These are phyloP conservation scores for Chiropotes sagulatus DNA, from an alignment of 2,797 vertebrate genomes.

Conservation along the genomic window DNA sequence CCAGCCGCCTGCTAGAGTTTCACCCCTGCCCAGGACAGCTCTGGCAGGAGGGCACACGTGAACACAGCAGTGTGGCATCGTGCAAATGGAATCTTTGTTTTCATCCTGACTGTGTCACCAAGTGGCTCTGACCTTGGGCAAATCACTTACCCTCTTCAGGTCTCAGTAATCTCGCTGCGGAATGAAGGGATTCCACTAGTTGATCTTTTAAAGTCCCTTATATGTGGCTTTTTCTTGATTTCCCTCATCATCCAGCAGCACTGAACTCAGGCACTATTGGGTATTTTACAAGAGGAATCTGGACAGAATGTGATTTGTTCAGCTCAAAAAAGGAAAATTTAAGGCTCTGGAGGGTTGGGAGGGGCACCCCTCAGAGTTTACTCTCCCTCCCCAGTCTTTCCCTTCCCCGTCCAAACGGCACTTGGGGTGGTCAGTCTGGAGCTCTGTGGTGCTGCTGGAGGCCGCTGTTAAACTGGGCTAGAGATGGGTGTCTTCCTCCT, in stretches of 20 bases:
- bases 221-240: not conserved
- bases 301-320: conserved; percentile 59
- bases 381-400: conserved; percentile 40
- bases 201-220: not conserved
- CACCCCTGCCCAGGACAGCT: not conserved
- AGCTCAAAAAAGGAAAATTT: conserved; percentile 62
- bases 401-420: conserved; percentile 68
- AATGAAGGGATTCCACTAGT: not conserved
- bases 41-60: not conserved
- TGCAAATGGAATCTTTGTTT: not conserved
- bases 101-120: not conserved
- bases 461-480: conserved; percentile 76
- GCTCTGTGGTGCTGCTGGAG: not conserved
- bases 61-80: not conserved
- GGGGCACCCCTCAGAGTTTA: not conserved
- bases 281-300: conserved; percentile 66
- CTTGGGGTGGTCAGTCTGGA: conserved; percentile 69
- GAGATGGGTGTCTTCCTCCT: conserved; percentile 98
- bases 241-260: not conserved
- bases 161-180: not conserved
- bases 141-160: not conserved
- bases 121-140: not conserved
- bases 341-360: conserved; percentile 58
- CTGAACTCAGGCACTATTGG: conserved; percentile 69
- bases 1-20: not conserved